phyloP scores from a whole-genome alignment of 2,113 vertebrate genomes.

The Pagrus major region DNA sequence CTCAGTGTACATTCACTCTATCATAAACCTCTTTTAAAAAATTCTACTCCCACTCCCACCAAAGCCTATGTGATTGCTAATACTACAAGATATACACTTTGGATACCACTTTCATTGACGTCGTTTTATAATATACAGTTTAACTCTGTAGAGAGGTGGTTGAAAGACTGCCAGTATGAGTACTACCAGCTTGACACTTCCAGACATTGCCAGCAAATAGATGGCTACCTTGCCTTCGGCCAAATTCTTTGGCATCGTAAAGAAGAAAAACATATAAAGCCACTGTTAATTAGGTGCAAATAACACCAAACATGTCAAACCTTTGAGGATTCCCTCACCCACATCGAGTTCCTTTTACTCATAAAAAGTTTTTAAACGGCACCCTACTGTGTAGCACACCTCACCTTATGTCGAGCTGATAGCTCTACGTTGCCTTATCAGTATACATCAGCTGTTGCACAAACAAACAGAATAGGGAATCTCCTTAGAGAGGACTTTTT shows the following conservation, averaged over 20 bases:
- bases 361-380: not conserved
- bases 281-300: slow-evolving; percentile 54
- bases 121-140: not conserved
- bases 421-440: slow-evolving; percentile 9
- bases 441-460: slow-evolving; percentile 29
- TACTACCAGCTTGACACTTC: slow-evolving; percentile 31
- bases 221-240: slow-evolving; percentile 49
- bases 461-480: slow-evolving; percentile 36
- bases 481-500: not conserved
- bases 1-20: not conserved
- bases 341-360: not conserved
- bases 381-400: no score
- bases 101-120: slow-evolving; percentile 5
- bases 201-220: slow-evolving; percentile 49
- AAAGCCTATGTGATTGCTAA: not conserved
- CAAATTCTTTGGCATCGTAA: slow-evolving; percentile 48
- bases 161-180: slow-evolving; percentile 29
- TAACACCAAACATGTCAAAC: slow-evolving; percentile 31
- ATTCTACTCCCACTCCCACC: not conserved
- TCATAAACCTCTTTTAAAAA: not conserved
- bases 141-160: not conserved
- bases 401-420: slow-evolving; percentile 14
- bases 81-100: not conserved
- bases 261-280: slow-evolving; percentile 45
- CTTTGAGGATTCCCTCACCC: slow-evolving; percentile 13